Base-by-base conservation (phyloP, 2,113 vertebrate species). In the Pterocles burchelli region DNA sequence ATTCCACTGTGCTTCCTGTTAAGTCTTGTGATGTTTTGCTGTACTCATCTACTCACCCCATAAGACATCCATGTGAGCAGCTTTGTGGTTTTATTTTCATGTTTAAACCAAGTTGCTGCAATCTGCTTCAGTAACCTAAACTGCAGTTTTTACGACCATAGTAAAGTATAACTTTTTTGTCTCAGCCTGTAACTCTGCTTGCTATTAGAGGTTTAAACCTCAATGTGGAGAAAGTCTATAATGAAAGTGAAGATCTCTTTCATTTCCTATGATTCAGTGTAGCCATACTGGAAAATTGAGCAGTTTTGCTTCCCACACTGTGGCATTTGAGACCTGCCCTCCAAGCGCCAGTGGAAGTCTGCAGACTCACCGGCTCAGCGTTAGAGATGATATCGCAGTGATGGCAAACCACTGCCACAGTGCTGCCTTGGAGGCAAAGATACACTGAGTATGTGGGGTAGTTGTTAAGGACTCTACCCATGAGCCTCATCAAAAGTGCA, bases 161-260 rank as follows among this genome's bases (percentile, higher is more conserved):
- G 68, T 84, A 68, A 96, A 94, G 76, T 43, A 85, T 66, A 93
- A 77, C 75, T 92, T 93, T 62, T 65, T 72, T 85, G 55, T 59
- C 70, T 94, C 61, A 89, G 63, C 67, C 61, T 74, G n/a, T 91
- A 72, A 90, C 74, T 88, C 90, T 94, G 71, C 87, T 93, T 93
- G 71, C 87, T 93, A 80, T 96, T 94, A 96, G 81, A 95, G 87
- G 72, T 82, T 92, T 81, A 91, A 96, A 90, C 62, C 77, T 91
- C 78, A 83, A 33, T 34, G 19, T 41, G 72, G 75, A 93, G 68
- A 95, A 95, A 91, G 79, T 70, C 62, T 87, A 5, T 61, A 59
- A 95, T 52, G 79, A 88, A 86, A 95, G 59, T 72, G 66, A 90
- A 97, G 89, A 17, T 88, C 13, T 67, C 62, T 90, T 84, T 67